phyloP scores from a whole-genome alignment of 2,888 invertebrate genomes.

The Pedicia rivosa region DNA sequence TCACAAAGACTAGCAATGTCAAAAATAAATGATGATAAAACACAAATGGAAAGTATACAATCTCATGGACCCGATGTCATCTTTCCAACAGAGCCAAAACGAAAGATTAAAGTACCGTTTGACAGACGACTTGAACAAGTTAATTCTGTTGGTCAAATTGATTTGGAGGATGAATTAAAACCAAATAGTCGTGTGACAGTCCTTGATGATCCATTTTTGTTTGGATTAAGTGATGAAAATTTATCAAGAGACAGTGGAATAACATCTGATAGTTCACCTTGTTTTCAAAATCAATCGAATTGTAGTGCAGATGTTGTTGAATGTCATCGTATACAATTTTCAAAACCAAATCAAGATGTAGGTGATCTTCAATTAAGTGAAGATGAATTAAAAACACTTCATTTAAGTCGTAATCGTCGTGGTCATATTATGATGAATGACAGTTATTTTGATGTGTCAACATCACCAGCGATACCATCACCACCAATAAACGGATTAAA shows the following conservation, averaged over 20 bases:
- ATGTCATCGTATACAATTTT: not conserved
- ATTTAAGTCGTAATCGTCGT: conserved; percentile 18
- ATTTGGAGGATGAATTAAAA: conserved; percentile 14
- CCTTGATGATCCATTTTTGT: conserved; percentile 30
- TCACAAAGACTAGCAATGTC: conserved; percentile 34
- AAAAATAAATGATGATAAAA: conserved; percentile 5
- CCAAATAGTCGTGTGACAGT: conserved; percentile 22
- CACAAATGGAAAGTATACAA: conserved; percentile 11
- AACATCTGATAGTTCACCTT: not conserved
- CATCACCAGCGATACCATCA: too few species aligned
- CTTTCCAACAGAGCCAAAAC: conserved; percentile 2
- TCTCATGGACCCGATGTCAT: conserved; percentile 12
- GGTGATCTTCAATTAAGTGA: conserved; percentile 18
- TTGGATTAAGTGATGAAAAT: conserved; percentile 21
- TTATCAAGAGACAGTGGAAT: conserved; percentile 6
- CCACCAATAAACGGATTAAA: too few species aligned
- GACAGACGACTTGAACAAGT: too few species aligned
- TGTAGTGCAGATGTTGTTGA: not conserved
- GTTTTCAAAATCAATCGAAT: not conserved
- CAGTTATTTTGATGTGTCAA: too few species aligned
- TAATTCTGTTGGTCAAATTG: conserved; percentile 9
- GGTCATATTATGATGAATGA: too few species aligned
- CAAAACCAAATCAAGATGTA: conserved; percentile 3
- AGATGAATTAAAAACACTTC: conserved; percentile 27
- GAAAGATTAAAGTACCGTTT: not conserved